These are phyloP conservation scores for Hirundichthys speculiger DNA, from an alignment of 2,113 vertebrate genomes.

Conservation along the genomic window DNA sequence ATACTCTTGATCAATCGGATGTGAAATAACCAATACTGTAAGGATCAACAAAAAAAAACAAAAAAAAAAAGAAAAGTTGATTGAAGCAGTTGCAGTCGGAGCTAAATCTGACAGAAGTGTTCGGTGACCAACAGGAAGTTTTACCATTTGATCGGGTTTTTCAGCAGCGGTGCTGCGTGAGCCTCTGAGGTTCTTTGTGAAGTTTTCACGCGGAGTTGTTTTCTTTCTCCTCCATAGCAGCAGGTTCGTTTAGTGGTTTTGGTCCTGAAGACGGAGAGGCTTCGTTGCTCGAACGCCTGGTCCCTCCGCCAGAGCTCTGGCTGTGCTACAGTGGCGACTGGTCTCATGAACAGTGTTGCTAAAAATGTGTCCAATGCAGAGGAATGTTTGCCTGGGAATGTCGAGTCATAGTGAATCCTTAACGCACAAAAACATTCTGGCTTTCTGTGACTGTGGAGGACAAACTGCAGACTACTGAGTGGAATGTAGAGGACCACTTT, in stretches of 20 bases:
- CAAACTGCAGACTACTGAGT: slow-evolving; percentile 6
- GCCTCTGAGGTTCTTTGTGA: slow-evolving; percentile 15
- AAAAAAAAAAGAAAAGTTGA: slow-evolving; percentile 31
- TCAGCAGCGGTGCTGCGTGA: slow-evolving; percentile 13
- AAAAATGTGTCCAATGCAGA: slow-evolving; percentile 18
- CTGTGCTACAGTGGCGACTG: slow-evolving; percentile 10
- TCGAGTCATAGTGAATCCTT: background rate
- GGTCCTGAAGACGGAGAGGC: slow-evolving; percentile 55
- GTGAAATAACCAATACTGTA: slow-evolving; percentile 75
- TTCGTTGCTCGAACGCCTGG: slow-evolving; percentile 12
- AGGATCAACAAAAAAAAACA: slow-evolving; percentile 52
- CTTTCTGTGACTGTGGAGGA: background rate
- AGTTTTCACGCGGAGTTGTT: too few species aligned
- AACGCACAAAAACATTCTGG: background rate
- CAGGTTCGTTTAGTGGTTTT: slow-evolving; percentile 65
- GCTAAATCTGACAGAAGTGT: slow-evolving; percentile 26
- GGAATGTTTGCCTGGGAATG: slow-evolving; percentile 42
- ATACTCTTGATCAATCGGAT: slow-evolving; percentile 70
- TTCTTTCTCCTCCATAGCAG: slow-evolving; percentile 46
- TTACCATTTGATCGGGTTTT: slow-evolving; percentile 16
- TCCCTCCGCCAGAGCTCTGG: too few species aligned
- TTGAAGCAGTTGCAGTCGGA: slow-evolving; percentile 29
- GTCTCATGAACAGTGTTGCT: slow-evolving; percentile 24
- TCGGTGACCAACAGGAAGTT: slow-evolving; percentile 25
- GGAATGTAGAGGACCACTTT: slow-evolving; percentile 21